phyloP scores from a whole-genome alignment of 1,140 invertebrate species.

The Drosophila bocqueti region DNA sequence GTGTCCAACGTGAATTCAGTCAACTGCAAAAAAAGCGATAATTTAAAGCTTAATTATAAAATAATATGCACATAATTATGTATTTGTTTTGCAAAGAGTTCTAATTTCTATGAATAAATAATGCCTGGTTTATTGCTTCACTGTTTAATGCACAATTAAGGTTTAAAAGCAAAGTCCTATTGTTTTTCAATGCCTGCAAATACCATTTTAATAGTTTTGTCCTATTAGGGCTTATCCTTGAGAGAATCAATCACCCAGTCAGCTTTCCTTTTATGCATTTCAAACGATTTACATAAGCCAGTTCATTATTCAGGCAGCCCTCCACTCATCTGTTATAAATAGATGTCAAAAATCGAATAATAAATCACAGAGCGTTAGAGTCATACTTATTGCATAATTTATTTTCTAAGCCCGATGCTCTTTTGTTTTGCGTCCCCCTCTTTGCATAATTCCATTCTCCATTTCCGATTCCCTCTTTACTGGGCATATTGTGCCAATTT shows the following conservation, averaged over 20 bases:
- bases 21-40: constrained; percentile 15
- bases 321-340: constrained; percentile 21
- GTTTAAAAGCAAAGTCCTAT: neutral
- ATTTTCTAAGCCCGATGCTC: constrained; percentile 67
- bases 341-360: constrained; percentile 75
- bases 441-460: constrained; percentile 36
- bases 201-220: neutral
- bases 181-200: neutral
- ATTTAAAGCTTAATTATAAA: neutral
- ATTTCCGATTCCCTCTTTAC: constrained; percentile 27
- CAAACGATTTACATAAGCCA: constrained; percentile 52
- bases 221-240: constrained; percentile 1
- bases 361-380: constrained; percentile 60
- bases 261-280: constrained; percentile 16
- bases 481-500: constrained; percentile 71
- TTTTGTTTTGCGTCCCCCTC: constrained; percentile 32
- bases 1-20: neutral
- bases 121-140: neutral
- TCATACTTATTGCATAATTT: constrained; percentile 59
- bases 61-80: neutral
- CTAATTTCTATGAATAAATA: constrained; percentile 2
- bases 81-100: neutral
- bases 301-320: constrained; percentile 55
- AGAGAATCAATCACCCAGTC: constrained; percentile 17
- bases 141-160: neutral